Conservation (phyloP, 23 tunicate genomes). For the Ascidia mentula region DNA sequence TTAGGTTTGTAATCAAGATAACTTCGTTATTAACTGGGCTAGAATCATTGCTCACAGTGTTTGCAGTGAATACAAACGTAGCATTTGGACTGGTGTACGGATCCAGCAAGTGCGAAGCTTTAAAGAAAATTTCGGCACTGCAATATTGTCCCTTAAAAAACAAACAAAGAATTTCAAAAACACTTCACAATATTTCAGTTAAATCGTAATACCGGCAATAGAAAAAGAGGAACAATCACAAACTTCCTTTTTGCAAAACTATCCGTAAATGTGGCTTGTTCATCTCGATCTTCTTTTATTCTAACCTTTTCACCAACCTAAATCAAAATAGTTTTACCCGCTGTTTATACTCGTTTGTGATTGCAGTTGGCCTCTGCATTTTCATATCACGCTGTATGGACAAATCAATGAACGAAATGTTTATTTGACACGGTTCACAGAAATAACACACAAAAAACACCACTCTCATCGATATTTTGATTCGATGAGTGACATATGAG, state of each 20-base stretch:
- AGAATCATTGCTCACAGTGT: slow-evolving; percentile 28
- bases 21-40: background rate
- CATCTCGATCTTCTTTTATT: background rate
- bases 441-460: no score
- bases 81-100: background rate
- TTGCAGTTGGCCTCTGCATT: no score
- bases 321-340: background rate
- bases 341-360: background rate
- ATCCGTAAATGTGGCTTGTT: background rate
- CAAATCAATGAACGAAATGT: no score
- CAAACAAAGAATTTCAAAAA: background rate
- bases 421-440: no score
- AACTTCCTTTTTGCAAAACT: background rate
- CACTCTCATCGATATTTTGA: slow-evolving; percentile 12
- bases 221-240: background rate
- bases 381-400: no score
- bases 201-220: background rate
- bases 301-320: background rate
- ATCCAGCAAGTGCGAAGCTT: slow-evolving; percentile 6
- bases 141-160: slow-evolving; percentile 18
- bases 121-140: slow-evolving; percentile 13
- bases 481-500: slow-evolving; percentile 23
- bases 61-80: background rate
- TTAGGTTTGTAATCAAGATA: background rate
- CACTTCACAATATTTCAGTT: background rate